phyloP scores from a whole-genome alignment of 2,797 vertebrate genomes.

The Varecia variegata region DNA sequence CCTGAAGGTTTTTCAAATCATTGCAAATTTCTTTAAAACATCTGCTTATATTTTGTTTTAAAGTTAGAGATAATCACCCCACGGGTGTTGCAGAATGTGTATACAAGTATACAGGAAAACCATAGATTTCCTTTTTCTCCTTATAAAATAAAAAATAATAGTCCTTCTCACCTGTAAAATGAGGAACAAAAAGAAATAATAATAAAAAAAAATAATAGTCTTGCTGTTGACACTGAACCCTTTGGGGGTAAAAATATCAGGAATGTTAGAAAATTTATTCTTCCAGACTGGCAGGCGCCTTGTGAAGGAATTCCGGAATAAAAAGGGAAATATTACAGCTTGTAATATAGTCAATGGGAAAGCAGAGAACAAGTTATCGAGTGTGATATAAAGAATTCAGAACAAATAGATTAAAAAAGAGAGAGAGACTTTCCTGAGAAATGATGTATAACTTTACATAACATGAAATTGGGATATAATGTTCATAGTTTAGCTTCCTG shows the following conservation, averaged over 20 bases:
- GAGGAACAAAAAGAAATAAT: no score
- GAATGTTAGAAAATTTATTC: not conserved
- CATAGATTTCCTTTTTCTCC: not conserved
- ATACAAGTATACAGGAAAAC: not conserved
- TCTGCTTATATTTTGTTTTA: not conserved
- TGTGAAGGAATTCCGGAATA: not conserved
- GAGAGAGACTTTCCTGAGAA: not conserved
- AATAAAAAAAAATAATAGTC: not conserved
- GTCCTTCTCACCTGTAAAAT: no score
- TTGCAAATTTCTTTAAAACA: not conserved
- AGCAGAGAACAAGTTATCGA: not conserved
- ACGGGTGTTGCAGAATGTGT: not conserved
- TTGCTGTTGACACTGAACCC: not conserved
- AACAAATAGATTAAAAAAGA: not conserved
- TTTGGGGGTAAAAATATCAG: not conserved
- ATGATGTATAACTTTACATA: not conserved
- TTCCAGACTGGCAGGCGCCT: not conserved
- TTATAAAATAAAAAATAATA: conserved; percentile 3
- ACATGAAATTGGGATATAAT: not conserved
- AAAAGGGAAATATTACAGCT: not conserved
- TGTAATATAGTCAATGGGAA: not conserved
- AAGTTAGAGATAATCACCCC: not conserved
- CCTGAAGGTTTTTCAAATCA: not conserved
- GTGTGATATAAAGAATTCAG: not conserved
- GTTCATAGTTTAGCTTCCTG: not conserved